Base-by-base conservation (phyloP, 2,888 invertebrate genomes). In the Salpingus planirostris region DNA sequence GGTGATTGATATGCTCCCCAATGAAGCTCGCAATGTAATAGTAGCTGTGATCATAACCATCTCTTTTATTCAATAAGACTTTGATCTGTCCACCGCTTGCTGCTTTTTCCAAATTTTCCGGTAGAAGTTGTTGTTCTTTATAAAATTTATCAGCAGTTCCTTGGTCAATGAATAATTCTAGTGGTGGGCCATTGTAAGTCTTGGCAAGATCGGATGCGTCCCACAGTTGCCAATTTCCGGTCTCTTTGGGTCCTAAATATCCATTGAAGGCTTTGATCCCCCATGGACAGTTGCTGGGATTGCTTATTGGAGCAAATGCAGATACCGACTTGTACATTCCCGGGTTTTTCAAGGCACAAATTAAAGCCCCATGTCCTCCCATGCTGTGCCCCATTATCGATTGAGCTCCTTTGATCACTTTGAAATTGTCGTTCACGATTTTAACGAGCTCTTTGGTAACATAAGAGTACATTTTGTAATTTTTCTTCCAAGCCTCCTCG, bases 311-410 rank as follows among this genome's bases (percentile, higher is more conserved):
- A 2, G 97, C 80, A 70, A 98, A 96, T 3, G 91, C 93, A 41
- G 95, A 93, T 1, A 93, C 91, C 5, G 84, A 79, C 53, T 77
- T 77, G 65, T 86, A 97, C 34, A 82, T 66, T 8, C 86, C 87
- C 6, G 95, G 95, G 65, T 91, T 92, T 63, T 89, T 87, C 23
- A 98, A 65, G 3, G 87, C 85, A 55, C 86, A 85, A 30, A 92
- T 78, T 26, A 97, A 62, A 10, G 96, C 95, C 15, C 98, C 97
- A 67, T 97, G 96, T 13, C 97, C 97, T 37, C 97, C 97, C 97
- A 98, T 98, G 57, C 95, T 93, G 59, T 87, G 86, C 1, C 87
- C 88, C 74, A 80, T 82, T 38, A 88, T 84, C 7, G 85, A 83
- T 50, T 80, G 75, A 49, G 72, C 72, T 6, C 72, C 71, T 11